Base-by-base conservation (phyloP, 1,140 invertebrate species). In the Propsilocerus akamusi region DNA sequence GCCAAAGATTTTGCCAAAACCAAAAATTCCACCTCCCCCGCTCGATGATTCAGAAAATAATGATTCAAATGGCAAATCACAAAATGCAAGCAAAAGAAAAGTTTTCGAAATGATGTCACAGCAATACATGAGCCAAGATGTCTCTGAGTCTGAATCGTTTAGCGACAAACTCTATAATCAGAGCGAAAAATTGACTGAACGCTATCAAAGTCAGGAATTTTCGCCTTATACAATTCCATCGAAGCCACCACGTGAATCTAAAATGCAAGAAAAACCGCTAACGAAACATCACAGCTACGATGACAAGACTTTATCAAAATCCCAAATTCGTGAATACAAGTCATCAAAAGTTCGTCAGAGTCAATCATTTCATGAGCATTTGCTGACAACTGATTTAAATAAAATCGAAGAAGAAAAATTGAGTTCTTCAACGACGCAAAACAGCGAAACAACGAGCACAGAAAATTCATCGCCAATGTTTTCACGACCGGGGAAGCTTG, bases 161-260 rank as follows among this genome's bases (percentile, higher is more conserved):
- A 57, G 62, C 1, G 63, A 65, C 51, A 58, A 73, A 34, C 58
- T 76, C 10, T 76, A 76, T 53, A 72, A 71, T 30, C 72, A 73
- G 54, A 72, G 68, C 56, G 73, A 76, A 53, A 76, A 76, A 53
- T 64, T 74, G 32, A 73, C 72, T 4, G 71, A 73, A 55, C 69
- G 73, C 14, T 76, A 76, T 59, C 73, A 75, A 60, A 76, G 73
- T 54, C 73, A 76, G 61, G 72, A 76, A 52, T 76, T 76, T 59
- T 69, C 71, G 6, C 50, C 47, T 11, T 50, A 26, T 49, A 17
- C 52, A 50, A 34, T 49, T 50, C 3, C 37, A 41, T 28, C 26
- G 37, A 46, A 60, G 26, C 57, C 61, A 2, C 56, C 57, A n/a
- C 49, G 41, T 12, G n/a, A 25, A 1, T 28, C 47, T 5, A 14